Conservation (phyloP, 2,797 vertebrate species). For the Artibeus jamaicensis region DNA sequence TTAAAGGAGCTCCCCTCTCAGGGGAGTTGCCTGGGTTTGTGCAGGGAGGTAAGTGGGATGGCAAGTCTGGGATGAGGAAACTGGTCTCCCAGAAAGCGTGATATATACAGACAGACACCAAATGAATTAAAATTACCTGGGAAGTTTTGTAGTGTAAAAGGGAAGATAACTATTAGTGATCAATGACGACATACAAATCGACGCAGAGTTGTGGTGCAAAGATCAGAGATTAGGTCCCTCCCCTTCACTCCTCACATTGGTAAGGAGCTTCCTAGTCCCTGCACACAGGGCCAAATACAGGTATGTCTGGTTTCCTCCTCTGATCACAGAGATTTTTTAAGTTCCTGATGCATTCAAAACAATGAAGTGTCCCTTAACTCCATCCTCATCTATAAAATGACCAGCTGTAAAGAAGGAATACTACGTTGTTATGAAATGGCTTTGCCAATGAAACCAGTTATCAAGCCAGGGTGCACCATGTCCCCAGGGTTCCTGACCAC, state of each 20-base stretch:
- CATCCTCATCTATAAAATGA: neutral
- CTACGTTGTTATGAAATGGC: neutral
- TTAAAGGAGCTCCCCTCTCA: neutral
- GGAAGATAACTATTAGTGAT: neutral
- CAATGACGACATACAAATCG: rapidly evolving
- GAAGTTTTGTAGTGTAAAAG: neutral
- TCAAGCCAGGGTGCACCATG: neutral
- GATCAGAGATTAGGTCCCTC: rapidly evolving
- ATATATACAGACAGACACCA: neutral
- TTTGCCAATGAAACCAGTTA: neutral
- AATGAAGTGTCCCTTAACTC: neutral
- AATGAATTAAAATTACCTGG: neutral
- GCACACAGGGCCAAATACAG: neutral
- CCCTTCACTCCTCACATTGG: neutral
- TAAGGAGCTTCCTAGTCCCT: rapidly evolving
- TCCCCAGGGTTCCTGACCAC: neutral
- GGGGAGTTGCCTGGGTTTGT: neutral
- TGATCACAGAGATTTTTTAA: neutral
- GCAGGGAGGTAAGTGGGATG: neutral
- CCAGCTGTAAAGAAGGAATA: neutral
- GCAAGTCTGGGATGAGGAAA: neutral
- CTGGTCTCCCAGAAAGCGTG: too few species aligned
- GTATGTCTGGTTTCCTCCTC: neutral
- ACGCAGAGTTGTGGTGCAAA: too few species aligned
- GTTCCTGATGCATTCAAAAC: neutral